Base-by-base conservation (phyloP, 2,888 invertebrate species). In the Pantelozetes paolii region DNA sequence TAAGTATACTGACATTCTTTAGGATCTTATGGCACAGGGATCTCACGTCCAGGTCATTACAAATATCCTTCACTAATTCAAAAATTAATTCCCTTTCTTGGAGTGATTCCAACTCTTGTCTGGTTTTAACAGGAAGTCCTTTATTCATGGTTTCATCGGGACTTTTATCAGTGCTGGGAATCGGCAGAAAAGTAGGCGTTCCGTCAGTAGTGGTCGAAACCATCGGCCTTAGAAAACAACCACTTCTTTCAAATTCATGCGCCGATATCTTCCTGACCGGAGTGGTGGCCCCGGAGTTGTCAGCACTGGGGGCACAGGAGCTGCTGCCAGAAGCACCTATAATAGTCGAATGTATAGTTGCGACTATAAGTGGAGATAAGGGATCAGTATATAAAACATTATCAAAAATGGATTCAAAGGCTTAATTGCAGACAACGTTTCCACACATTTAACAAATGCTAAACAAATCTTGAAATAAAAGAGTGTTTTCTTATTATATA, bases 61-160 rank as follows among this genome's bases (percentile, higher is more conserved):
- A 94, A 81, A 96, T 95, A 84, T 96, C 95, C 84, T 94, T 91
- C 81, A 95, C 95, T 86, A 96, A 85, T 85, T 96, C 95, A 84
- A 95, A 94, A 82, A 96, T 93, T 79, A 96, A 87, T 83, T 96
- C 94, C 84, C 91, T 92, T 83, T 96, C 95, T 79, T 94, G 92
- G 81, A 95, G 85, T 80, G 90, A 90, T 80, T 90, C 86, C 62
- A 94, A 86, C 81, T 93, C 94, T 67, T 77, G 75, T 15, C 77
- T 72, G 20, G 76, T 75, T 57, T 78, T 77, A 3, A 40, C 20
- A 8, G 59, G 57, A 5, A 15, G 40, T 42, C 69, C 69, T 69
- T 42, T 69, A 26, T 15, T 69, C 9, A 36, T 13, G 20, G 26
- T 69, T 23, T 69, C 69, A 15, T 20, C 26, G 13, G 9, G 26